These are phyloP conservation scores for Stegana nigrithorax DNA, from an alignment of 2,888 invertebrate species.

Conservation along the genomic window DNA sequence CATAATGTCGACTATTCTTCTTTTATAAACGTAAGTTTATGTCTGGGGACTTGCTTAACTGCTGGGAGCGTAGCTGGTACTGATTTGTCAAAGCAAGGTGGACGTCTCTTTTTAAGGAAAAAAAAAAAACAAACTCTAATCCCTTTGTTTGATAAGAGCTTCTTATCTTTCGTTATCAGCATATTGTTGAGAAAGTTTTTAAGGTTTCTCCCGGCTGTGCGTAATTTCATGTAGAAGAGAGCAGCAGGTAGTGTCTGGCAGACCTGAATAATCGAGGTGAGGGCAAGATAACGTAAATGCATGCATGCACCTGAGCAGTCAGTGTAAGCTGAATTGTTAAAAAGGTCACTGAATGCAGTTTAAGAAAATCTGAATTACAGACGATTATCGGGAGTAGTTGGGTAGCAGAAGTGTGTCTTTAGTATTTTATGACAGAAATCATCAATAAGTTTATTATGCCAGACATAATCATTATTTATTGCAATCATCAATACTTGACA, in stretches of 20 bases:
- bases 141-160: neutral
- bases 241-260: neutral
- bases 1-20: constrained; percentile 44
- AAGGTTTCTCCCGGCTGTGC: too few relatives aligned
- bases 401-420: neutral
- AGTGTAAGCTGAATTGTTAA: too few relatives aligned
- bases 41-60: constrained; percentile 40
- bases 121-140: neutral
- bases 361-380: too few relatives aligned
- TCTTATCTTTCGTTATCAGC: constrained; percentile 7
- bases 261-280: neutral
- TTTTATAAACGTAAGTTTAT: neutral
- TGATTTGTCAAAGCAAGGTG: constrained; percentile 7
- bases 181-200: too few relatives aligned
- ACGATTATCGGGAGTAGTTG: too few relatives aligned
- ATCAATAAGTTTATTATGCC: neutral
- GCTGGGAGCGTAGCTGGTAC: constrained; percentile 39
- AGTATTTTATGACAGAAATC: neutral
- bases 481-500: constrained; percentile 37
- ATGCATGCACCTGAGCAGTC: neutral
- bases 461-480: constrained; percentile 26
- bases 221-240: too few relatives aligned
- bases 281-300: neutral
- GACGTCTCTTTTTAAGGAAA: neutral
- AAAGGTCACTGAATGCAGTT: too few relatives aligned